Base-by-base conservation (phyloP, 1,140 invertebrate genomes). In the Rhizoglyphus robini region DNA sequence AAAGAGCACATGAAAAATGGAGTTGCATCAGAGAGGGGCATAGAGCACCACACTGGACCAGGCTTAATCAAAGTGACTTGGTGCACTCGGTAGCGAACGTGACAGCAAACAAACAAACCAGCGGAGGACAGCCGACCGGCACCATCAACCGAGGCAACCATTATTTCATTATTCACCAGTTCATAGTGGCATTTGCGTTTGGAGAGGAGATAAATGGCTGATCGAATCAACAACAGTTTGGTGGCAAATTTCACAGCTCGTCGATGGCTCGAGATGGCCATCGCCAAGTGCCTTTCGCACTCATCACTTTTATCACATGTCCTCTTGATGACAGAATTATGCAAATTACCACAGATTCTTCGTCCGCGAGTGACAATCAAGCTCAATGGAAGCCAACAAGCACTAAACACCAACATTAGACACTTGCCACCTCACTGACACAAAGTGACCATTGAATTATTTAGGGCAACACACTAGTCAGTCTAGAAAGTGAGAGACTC, bases 231-330 rank as follows among this genome's bases (percentile, higher is more conserved):
- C 36, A 41, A 41, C 36, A 41, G 36, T 41, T 41, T 41, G 18
- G 36, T 41, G 36, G 36, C 36, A 11, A 18, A 41, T n/a, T n/a
- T n/a, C n/a, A n/a, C n/a, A n/a, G n/a, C n/a, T n/a, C n/a, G n/a
- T n/a, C n/a, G n/a, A n/a, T n/a, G n/a, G n/a, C n/a, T n/a, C n/a
- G n/a, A n/a, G n/a, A n/a, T n/a, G n/a, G n/a, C n/a, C n/a, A n/a
- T n/a, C n/a, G n/a, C n/a, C n/a, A n/a, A n/a, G n/a, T n/a, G n/a
- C 23, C 8, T 54, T 54, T 54, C 51, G 51, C 51, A 54, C 51
- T 54, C 20, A 23, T 54, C 51, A 54, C 51, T 54, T 25, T 54
- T 54, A 54, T 54, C 51, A 15, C 51, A 25, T 46, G 15, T 46
- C n/a, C n/a, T n/a, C 8, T 8, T 54, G 51, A 54, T 54, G 51